Conservation (phyloP, 2,113 vertebrate species). For the Epinephelus fuscoguttatus region DNA sequence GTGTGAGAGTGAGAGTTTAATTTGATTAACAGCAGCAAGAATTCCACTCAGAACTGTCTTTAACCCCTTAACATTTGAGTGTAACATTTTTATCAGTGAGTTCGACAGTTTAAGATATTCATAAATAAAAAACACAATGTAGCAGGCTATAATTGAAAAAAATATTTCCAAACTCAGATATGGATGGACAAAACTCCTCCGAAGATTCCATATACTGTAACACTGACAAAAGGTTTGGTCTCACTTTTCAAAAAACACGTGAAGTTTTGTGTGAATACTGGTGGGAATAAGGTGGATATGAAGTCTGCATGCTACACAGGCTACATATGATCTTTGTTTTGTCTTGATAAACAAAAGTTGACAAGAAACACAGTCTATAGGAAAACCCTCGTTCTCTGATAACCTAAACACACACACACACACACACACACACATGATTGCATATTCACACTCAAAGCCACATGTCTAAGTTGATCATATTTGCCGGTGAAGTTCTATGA, state of each 20-base stretch:
- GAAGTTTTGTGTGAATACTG: not conserved
- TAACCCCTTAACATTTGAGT: not conserved
- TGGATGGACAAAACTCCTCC: not conserved
- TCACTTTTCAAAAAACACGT: not conserved
- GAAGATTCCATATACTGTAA: not conserved
- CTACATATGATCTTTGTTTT: conserved; percentile 89
- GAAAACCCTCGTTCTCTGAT: conserved; percentile 87
- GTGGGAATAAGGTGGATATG: conserved; percentile 13
- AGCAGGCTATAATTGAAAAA: too few species aligned
- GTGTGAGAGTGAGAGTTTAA: too few species aligned
- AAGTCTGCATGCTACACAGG: conserved; percentile 56
- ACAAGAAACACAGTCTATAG: conserved; percentile 87
- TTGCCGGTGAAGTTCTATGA: conserved; percentile 53
- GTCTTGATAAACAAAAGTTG: conserved; percentile 85
- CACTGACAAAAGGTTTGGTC: too few species aligned
- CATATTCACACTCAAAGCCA: conserved; percentile 73
- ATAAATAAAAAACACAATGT: too few species aligned
- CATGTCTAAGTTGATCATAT: conserved; percentile 45
- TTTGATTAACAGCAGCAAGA: too few species aligned
- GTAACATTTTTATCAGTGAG: not conserved
- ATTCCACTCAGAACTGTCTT: not conserved
- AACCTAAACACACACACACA: conserved; percentile 84
- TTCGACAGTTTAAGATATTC: not conserved
- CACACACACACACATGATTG: conserved; percentile 51
- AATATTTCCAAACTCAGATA: not conserved